Base-by-base conservation (phyloP, 2,113 vertebrate genomes). In the Anoura caudifer region DNA sequence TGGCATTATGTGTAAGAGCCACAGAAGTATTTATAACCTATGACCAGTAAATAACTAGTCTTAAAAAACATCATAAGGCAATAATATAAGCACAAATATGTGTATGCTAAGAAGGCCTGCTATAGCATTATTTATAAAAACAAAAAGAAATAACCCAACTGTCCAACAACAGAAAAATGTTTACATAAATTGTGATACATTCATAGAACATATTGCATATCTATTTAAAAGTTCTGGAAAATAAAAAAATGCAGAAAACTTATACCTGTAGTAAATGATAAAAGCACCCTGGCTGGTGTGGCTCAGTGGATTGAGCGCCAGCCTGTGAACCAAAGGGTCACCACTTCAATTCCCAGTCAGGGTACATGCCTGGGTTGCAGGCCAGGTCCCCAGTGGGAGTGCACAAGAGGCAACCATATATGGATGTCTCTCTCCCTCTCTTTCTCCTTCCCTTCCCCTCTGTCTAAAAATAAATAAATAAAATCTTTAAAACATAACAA, bases 61-160 rank as follows among this genome's bases (percentile, higher is more conserved):
- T 76, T 72, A 1, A 72, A 72, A 96, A 38, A 81, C 45, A 90
- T 86, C 38, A 10, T 54, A 80, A 41, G n/a, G 26, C 79, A 92
- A 80, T 87, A 83, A 91, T 47, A 38, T 47, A 95, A 15, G 16
- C 20, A 76, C 38, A 90, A 93, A 81, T 87, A 28, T n/a, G 5
- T 54, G 13, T 45, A 38, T 31, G 36, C 9, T 54, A 83, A 87
- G 43, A 76, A 76, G 70, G 20, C 26, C 90, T 54, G 41, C 36
- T 56, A 79, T 13, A 86, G n/a, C 47, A 67, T 90, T 85, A 77
- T 59, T 80, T 95, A 75, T 67, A 61, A 90, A 69, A 90, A n/a
- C n/a, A 90, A 88, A 84, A 43, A n/a, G 50, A 82, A 90, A 95
- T 81, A 87, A 76, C 19, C 59, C 33, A 47, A 87, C 59, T 80